Evolutionary conservation across 2,888 invertebrate species (phyloP).

Genomic region (Philaethria dido): DNA sequence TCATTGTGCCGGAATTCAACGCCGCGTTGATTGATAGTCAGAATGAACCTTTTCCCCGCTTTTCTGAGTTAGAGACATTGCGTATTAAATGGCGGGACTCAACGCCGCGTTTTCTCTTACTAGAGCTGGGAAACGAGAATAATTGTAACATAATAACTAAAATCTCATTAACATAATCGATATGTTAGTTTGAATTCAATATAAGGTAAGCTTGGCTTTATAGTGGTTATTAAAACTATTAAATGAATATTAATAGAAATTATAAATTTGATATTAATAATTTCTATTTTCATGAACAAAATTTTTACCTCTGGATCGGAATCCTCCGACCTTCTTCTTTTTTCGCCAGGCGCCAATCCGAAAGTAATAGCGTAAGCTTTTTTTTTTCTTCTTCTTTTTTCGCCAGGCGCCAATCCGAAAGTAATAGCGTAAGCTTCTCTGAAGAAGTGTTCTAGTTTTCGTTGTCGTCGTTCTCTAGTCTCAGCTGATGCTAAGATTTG

Average conservation of each 20-base stretch:
- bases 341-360: slow-evolving; percentile 93
- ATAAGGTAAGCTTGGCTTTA: too few relatives aligned
- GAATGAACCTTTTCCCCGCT: too few relatives aligned
- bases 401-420: slow-evolving; percentile 94
- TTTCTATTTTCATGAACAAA: not conserved
- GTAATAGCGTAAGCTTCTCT: slow-evolving; percentile 97
- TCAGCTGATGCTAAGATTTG: slow-evolving; percentile 95
- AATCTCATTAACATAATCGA: too few relatives aligned
- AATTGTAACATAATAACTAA: too few relatives aligned
- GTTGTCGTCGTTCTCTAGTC: slow-evolving; percentile 96
- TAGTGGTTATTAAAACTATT: not conserved
- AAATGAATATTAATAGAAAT: not conserved
- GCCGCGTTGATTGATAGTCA: too few relatives aligned
- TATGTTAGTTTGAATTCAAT: too few relatives aligned
- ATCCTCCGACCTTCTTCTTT: slow-evolving; percentile 88
- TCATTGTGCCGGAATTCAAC: too few relatives aligned
- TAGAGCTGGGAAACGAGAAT: too few relatives aligned
- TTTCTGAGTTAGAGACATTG: too few relatives aligned
- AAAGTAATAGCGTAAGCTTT: slow-evolving; percentile 97
- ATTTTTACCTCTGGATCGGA: slow-evolving; percentile 89
- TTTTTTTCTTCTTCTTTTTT: too few relatives aligned
- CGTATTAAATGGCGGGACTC: too few relatives aligned
- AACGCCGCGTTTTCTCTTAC: too few relatives aligned
- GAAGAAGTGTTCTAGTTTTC: slow-evolving; percentile 97
- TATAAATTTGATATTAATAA: not conserved